phyloP scores from a whole-genome alignment of 2,113 vertebrate genomes.

The Pangasianodon hypophthalmus region DNA sequence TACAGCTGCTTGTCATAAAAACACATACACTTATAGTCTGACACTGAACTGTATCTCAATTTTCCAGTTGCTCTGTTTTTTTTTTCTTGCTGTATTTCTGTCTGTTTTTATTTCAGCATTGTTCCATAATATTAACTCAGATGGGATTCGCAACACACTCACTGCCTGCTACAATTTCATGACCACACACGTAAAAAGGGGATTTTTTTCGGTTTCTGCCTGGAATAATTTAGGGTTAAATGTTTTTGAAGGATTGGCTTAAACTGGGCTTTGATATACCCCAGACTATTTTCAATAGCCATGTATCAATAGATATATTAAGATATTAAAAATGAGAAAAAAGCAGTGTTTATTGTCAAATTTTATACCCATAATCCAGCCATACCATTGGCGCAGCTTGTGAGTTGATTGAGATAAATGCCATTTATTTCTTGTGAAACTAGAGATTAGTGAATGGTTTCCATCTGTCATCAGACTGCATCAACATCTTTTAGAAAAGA shows the following conservation, averaged over 20 bases:
- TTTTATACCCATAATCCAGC: background rate
- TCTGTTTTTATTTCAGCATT: background rate
- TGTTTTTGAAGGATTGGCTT: background rate
- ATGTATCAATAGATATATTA: too few relatives aligned
- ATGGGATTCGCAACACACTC: background rate
- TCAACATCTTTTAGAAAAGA: background rate
- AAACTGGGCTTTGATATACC: background rate
- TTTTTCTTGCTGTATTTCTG: background rate
- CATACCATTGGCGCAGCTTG: background rate
- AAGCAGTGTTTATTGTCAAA: background rate
- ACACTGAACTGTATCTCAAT: background rate
- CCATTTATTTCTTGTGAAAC: background rate
- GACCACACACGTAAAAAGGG: background rate
- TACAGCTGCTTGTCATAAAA: background rate
- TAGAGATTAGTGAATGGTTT: background rate
- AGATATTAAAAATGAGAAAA: background rate
- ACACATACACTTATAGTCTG: background rate
- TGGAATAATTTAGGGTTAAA: background rate
- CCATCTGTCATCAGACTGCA: background rate
- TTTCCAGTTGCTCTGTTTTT: background rate
- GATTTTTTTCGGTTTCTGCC: background rate
- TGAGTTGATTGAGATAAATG: background rate
- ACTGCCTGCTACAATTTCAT: conserved; percentile 11
- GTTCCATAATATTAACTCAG: conserved; percentile 7
- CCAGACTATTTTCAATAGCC: background rate